Evolutionary conservation across 1,140 invertebrate genomes (phyloP), one percentile per base, ranked within the genome.

Genomic region (Anoplophora glabripennis): DNA sequence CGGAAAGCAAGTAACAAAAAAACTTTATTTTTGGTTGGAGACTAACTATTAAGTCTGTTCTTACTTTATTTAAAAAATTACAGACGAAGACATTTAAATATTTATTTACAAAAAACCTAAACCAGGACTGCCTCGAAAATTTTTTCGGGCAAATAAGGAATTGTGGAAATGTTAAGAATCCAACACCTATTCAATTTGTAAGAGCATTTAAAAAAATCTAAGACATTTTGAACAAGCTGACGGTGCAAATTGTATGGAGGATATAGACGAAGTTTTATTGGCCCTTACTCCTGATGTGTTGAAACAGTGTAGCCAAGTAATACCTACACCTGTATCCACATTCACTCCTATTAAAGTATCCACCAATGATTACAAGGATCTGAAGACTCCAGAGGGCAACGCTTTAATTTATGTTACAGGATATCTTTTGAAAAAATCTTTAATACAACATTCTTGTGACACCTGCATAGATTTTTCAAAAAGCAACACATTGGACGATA

Each of bases 91-190:
- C 35, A 45, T 53, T 41, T 42, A 42, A 15, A 38, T 53, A 17
- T 18, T 46, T 53, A 14, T 42, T 42, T 11, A 53, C 35, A 18
- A 53, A 7, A 33, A 53, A 53, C 33, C 51, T 53, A 10, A 28
- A 42, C 41, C 35, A 53, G 33, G 48, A 51, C 12, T 51, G 18
- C 35, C 28, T 51, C 12, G 48, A 51, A 21, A 51, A 51, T 37
- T 51, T 37, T 21, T 51, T 51, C 21, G 48, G 12, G 17, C 48
- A 51, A 35, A 51, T 51, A 12, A 51, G 35, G 35, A 51, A 51
- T 36, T 36, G 35, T 17, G 48, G 34, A 37, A 51, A 15, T n/a
- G 12, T 18, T 12, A 51, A 12, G 40, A 41, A 41, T 41, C 40
- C 4, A 17, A 41, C 40, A 12, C 40, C 40, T 12, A 17, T 41